Evolutionary conservation across 2,797 vertebrate species (phyloP), one percentile per base, ranked within the genome.

Genomic region (Halcyon leucocephala): DNA sequence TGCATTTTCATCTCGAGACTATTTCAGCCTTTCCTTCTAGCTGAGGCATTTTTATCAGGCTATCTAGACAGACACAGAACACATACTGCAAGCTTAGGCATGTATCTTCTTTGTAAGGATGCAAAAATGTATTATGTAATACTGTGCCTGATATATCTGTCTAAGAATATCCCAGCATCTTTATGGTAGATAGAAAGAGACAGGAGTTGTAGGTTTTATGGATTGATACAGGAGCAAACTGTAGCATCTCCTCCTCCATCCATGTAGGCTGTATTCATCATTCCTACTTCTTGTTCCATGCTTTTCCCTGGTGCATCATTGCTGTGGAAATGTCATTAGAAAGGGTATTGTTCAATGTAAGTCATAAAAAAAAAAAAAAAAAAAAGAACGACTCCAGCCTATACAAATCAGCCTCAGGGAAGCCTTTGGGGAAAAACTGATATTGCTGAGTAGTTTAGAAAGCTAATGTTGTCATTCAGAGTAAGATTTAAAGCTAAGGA

Each of bases 381-480:
- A 35, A 10, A 54, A 61, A 21, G 33, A 17, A 42, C 1, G 5
- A 80, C 57, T 83, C 69, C 58, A 95, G 82, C 73, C 70, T 80
- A 41, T 89, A 86, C 83, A 92, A 92, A 79, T 64, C 55, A 86
- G 51, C 86, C 67, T 86, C 48, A 51, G 66, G 64, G 74, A 86
- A 71, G 78, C 70, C 71, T 86, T 77, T 41, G 46, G 76, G 48
- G 66, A 42, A 60, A 83, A 92, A 86, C 55, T 52, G 86, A 82
- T 90, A 84, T 58, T 73, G 74, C 72, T 72, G 79, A 96, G 81
- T 78, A 89, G 79, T 84, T 94, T 87, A 89, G 39, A 93, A 91
- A 94, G 74, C 14, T 95, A 79, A 88, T 55, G 48, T 87, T 95
- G 91, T 76, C 52, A 81, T 83, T 91, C 83, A 70, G 52, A 78